Percentiles rank a stretch among this genome's conserved stretches.
These are phyloP conservation scores for Fukomys damarensis DNA, from an alignment of 2,113 vertebrate species.

Conservation along the genomic window DNA sequence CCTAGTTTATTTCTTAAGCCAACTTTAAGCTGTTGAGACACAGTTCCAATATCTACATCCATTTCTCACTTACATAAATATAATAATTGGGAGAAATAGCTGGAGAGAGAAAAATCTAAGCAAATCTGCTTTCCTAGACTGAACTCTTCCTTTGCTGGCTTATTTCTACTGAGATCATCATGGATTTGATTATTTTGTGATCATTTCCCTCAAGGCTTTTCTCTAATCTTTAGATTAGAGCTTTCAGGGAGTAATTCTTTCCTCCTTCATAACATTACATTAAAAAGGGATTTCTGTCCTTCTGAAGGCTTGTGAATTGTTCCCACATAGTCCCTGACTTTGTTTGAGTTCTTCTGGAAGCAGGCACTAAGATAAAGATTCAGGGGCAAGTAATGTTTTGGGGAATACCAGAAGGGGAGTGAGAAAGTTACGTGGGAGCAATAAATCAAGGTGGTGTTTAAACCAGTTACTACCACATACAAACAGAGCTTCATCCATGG, in stretches of 20 bases:
- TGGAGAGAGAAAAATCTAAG: conserved; percentile 51
- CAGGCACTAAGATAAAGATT: neutral
- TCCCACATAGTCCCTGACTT: neutral
- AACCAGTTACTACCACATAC: neutral
- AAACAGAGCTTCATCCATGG: neutral
- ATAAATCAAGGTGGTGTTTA: neutral
- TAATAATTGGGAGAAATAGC: neutral
- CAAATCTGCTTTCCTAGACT: conserved; percentile 64
- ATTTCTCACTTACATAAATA: neutral
- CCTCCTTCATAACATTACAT: conserved; percentile 71
- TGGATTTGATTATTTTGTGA: conserved; percentile 74
- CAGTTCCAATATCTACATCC: neutral
- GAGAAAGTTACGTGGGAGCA: neutral
- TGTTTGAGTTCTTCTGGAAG: neutral
- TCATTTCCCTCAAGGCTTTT: conserved; percentile 66
- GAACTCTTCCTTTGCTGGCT: conserved; percentile 59
- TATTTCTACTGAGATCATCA: conserved; percentile 62
- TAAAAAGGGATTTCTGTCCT: conserved; percentile 67
- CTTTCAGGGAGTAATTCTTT: conserved; percentile 63
- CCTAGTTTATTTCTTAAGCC: neutral
- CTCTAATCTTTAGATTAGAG: conserved; percentile 73
- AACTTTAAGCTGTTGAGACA: conserved; percentile 18
- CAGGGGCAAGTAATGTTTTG: neutral
- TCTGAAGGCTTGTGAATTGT: neutral
- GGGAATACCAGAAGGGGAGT: neutral